A percentile compares a stretch with the other conserved stretches of the same genome.
Conservation (phyloP, 2,113 vertebrate species). For the Bos taurus region DNA sequence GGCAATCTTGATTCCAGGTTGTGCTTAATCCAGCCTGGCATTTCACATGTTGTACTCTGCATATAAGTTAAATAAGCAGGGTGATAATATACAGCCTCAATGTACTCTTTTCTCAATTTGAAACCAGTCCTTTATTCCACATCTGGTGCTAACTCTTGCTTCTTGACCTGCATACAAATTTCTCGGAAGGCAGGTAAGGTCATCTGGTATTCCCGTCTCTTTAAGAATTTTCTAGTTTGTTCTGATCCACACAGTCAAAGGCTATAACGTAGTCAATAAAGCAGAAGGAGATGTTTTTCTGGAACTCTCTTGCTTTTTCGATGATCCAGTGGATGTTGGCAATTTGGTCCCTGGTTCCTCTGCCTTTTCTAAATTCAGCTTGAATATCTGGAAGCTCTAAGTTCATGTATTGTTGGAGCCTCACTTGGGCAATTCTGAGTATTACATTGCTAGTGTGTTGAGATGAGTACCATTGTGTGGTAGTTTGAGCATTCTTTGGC, state of each 20-base stretch:
- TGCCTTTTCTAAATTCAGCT: neutral
- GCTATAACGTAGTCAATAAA: neutral
- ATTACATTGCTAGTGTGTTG: neutral
- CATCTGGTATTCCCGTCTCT: neutral
- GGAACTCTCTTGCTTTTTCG: neutral
- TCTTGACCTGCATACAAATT: neutral
- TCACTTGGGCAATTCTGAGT: neutral
- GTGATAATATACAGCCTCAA: neutral
- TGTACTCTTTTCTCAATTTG: neutral
- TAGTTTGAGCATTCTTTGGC: neutral
- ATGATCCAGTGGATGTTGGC: neutral
- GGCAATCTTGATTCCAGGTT: neutral
- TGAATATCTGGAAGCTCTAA: neutral
- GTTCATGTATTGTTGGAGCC: neutral
- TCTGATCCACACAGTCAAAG: neutral
- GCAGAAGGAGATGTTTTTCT: neutral
- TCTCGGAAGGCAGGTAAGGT: neutral
- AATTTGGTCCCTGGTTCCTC: neutral
- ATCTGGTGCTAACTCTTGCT: fast-evolving
- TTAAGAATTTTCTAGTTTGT: neutral
- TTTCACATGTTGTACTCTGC: neutral
- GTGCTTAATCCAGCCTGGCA: neutral
- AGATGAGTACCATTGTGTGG: neutral
- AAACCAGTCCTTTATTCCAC: neutral
- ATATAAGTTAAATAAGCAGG: neutral